These are phyloP conservation scores for Stigmatopora nigra DNA, from an alignment of 2,113 vertebrate species.

Conservation along the genomic window DNA sequence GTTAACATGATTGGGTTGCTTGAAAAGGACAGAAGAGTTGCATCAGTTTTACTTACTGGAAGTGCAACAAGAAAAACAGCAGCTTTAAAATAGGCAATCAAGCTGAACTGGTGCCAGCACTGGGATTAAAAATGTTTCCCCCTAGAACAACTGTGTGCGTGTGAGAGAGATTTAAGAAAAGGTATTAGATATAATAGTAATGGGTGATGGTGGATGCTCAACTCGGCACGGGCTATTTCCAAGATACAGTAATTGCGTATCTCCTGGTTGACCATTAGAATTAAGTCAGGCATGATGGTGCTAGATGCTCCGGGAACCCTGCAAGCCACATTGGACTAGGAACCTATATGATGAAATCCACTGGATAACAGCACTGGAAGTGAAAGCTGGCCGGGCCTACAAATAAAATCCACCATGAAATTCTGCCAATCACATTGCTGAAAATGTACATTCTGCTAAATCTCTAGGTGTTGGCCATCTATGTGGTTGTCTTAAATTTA, in stretches of 20 bases:
- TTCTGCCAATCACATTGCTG: background rate
- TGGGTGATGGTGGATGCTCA: conserved; percentile 42
- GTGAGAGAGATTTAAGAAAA: background rate
- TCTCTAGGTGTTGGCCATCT: too few species aligned
- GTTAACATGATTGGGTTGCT: background rate
- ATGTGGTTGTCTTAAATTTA: too few species aligned
- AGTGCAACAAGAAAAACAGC: conserved; percentile 19
- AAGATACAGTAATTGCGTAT: conserved; percentile 57
- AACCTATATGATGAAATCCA: conserved; percentile 10
- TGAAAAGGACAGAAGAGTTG: conserved; percentile 6
- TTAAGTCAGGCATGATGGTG: conserved; percentile 26
- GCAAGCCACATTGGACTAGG: conserved; percentile 15
- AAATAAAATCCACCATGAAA: background rate
- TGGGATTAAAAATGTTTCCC: conserved; percentile 51
- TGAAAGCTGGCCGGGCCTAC: conserved; percentile 17
- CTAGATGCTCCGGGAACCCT: conserved; percentile 41
- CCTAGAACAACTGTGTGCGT: conserved; percentile 20
- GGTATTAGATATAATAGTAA: conserved; percentile 39
- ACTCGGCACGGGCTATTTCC: conserved; percentile 55
- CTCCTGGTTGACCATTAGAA: conserved; percentile 41
- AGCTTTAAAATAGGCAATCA: conserved; percentile 43
- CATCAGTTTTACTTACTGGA: conserved; percentile 16
- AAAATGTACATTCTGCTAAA: background rate
- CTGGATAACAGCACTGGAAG: conserved; percentile 44
- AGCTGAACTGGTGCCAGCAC: conserved; percentile 43